Base-by-base conservation (phyloP, 2,797 vertebrate genomes). In the Nyctibius grandis region DNA sequence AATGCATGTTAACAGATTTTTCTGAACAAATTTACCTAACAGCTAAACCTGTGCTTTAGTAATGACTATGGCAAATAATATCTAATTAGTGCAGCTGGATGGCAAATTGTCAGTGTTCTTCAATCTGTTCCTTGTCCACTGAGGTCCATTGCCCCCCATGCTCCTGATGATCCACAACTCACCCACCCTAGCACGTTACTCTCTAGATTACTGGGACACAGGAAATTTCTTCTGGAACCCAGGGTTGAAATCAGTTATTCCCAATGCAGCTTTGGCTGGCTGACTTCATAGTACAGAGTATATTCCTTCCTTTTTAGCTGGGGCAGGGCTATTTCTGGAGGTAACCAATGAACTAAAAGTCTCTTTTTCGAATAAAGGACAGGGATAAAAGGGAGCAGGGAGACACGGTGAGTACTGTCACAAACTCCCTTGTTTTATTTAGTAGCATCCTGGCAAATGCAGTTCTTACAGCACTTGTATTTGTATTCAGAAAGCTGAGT, bases 401-500 rank as follows among this genome's bases (percentile, higher is more conserved):
- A 89, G 68, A 65, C 40, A 53, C 1, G 7, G 45, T 9, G 8
- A 86, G 45, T 40, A 47, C 44, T 75, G 50, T 34, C 53, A 88
- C 67, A 85, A 83, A 51, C n/a, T 78, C 40, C 12, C 17, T 70
- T 83, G 86, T 77, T 95, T 85, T 72, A 84, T 73, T 89, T 76
- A 92, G 90, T 7, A 80, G 90, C 75, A 93, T 85, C 83, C 60
- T 80, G 69, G 65, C 65, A 95, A 96, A 79, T 5, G n/a, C 34
- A 87, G 60, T 77, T 88, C 86, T 81, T 91, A 73, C 42, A 91
- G 68, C 48, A 72, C 80, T 96, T 83, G 72, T 80, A 93, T 96
- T 95, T 95, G 81, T 93, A 95, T 95, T 95, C 95, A 95, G 81
- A 96, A 91, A 95, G 94, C 94, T 93, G 95, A 97, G 74, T 94